Conservation (phyloP, 1,140 invertebrate genomes). For the Lasioglossum baleicum region DNA sequence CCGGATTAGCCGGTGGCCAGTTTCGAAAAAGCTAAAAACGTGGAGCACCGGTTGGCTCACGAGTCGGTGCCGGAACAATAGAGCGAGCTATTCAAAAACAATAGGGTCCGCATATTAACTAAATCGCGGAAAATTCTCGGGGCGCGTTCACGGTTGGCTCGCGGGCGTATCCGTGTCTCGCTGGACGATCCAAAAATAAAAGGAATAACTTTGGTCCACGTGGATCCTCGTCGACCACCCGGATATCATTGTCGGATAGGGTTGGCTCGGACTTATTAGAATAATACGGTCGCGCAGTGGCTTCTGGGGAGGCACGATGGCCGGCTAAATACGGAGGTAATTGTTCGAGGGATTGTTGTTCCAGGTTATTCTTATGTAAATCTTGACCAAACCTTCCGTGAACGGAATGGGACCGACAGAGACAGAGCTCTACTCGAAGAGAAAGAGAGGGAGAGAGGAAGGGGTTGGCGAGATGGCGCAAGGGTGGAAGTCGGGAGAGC, state of each 20-base stretch:
- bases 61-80: slow-evolving; percentile 6
- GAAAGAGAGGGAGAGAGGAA: too few relatives aligned
- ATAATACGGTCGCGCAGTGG: slow-evolving; percentile 70
- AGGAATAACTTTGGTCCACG: slow-evolving; percentile 42
- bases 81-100: slow-evolving; percentile 18
- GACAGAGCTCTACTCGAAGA: too few relatives aligned
- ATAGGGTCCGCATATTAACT: slow-evolving; percentile 37
- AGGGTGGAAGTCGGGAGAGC: slow-evolving; percentile 45
- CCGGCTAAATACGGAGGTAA: slow-evolving; percentile 72
- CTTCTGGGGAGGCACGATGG: slow-evolving; percentile 59
- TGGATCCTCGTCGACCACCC: slow-evolving; percentile 26
- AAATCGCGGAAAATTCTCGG: slow-evolving; percentile 17
- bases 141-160: too few relatives aligned
- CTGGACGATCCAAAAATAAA: slow-evolving; percentile 52
- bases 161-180: slow-evolving; percentile 6
- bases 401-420: slow-evolving; percentile 22
- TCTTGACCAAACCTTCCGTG: slow-evolving; percentile 72
- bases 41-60: not conserved
- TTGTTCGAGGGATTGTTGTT: slow-evolving; percentile 77
- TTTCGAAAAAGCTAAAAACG: not conserved
- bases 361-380: slow-evolving; percentile 78
- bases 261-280: slow-evolving; percentile 70
- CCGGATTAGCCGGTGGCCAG: too few relatives aligned
- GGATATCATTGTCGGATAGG: slow-evolving; percentile 60
- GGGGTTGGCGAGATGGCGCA: slow-evolving; percentile 25